Evolutionary conservation across 2,888 invertebrate genomes (phyloP).

Genomic region (Oconnorella tubifera): DNA sequence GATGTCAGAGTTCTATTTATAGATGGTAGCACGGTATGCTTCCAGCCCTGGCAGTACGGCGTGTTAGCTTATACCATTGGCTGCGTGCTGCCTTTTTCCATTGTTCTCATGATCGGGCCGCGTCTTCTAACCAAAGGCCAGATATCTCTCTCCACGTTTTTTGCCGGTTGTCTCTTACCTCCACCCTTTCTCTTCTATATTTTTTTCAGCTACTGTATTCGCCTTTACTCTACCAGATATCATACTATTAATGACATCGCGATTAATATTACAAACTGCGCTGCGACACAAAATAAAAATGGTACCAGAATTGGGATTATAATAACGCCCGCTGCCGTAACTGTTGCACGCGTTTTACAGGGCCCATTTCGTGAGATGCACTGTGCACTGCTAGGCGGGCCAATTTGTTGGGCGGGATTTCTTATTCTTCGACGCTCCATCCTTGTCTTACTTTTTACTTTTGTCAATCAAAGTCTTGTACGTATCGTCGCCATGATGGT

Average conservation of each 20-base stretch:
- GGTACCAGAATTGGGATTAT: no score
- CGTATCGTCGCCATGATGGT: conserved; percentile 36
- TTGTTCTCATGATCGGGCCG: conserved; percentile 35
- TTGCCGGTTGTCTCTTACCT: conserved; percentile 33
- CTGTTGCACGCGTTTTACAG: conserved; percentile 24
- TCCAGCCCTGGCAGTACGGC: conserved; percentile 35
- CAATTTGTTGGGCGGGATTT: conserved; percentile 33
- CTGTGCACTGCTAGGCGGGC: conserved; percentile 23
- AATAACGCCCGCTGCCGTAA: neutral
- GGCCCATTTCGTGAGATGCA: conserved; percentile 33
- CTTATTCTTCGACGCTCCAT: conserved; percentile 33
- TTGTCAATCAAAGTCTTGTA: conserved; percentile 35
- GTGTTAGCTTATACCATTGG: conserved; percentile 31
- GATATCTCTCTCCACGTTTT: conserved; percentile 33
- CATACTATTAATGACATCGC: no score
- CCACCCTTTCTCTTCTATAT: conserved; percentile 31
- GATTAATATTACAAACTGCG: neutral
- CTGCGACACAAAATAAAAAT: neutral
- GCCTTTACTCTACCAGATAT: no score
- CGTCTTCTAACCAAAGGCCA: conserved; percentile 32
- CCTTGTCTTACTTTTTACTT: conserved; percentile 34
- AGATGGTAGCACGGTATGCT: conserved; percentile 33
- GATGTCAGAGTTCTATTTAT: conserved; percentile 30
- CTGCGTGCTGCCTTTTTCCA: conserved; percentile 34
- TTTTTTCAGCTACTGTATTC: neutral